These are phyloP conservation scores for Ganaspis brasiliensis DNA, from an alignment of 2,888 invertebrate species.

Conservation along the genomic window DNA sequence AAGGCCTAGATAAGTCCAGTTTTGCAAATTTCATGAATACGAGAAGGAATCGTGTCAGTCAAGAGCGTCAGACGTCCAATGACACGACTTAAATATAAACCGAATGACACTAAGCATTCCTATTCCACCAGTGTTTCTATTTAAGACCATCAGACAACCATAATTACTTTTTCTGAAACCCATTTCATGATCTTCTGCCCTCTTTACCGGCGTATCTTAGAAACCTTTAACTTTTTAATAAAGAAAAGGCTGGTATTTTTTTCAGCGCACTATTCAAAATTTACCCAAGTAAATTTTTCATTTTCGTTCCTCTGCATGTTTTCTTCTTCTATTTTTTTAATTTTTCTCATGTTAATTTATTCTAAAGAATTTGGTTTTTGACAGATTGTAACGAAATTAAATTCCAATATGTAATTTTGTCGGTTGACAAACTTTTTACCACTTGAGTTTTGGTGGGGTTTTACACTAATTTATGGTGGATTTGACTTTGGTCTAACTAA, in stretches of 20 bases:
- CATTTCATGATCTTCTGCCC: constrained; percentile 45
- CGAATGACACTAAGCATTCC: constrained; percentile 58
- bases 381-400: too few relatives aligned
- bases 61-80: constrained; percentile 66
- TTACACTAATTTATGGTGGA: too few relatives aligned
- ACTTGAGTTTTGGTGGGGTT: too few relatives aligned
- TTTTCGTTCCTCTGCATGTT: background rate
- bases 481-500: too few relatives aligned
- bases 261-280: too few relatives aligned
- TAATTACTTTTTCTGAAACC: constrained; percentile 50
- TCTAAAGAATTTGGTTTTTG: too few relatives aligned
- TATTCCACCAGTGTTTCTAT: constrained; percentile 54
- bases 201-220: constrained; percentile 37
- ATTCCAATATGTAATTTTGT: too few relatives aligned
- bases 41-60: constrained; percentile 68
- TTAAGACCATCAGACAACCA: constrained; percentile 55
- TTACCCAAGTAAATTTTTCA: too few relatives aligned
- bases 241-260: background rate
- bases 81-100: constrained; percentile 70
- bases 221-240: too few relatives aligned
- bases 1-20: constrained; percentile 30
- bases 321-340: too few relatives aligned
- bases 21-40: constrained; percentile 56
- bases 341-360: too few relatives aligned
- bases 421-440: too few relatives aligned